phyloP scores from a whole-genome alignment of 1,140 invertebrate species.

The Trachymyrmex cornetzi region DNA sequence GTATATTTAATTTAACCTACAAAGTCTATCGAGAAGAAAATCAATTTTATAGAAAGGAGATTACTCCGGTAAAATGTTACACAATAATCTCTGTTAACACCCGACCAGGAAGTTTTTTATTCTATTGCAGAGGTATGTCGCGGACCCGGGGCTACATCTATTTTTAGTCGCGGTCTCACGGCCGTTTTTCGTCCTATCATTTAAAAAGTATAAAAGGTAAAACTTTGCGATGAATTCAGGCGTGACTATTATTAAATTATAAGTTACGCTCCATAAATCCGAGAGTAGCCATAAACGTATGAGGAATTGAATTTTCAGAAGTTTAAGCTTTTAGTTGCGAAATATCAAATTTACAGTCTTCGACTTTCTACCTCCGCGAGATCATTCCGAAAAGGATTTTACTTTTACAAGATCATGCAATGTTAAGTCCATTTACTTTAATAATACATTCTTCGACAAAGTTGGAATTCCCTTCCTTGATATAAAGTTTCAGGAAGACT shows the following conservation, averaged over 20 bases:
- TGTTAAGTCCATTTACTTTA: background rate
- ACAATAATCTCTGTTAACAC: conserved; percentile 43
- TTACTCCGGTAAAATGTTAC: conserved; percentile 40
- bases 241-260: conserved; percentile 41
- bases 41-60: conserved; percentile 41
- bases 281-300: background rate
- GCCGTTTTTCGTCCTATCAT: background rate
- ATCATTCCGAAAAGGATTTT: conserved; percentile 19
- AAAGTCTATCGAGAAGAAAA: conserved; percentile 56
- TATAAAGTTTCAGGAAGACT: background rate
- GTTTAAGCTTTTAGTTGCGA: background rate
- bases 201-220: background rate
- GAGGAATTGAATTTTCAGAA: background rate
- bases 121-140: background rate
- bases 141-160: background rate
- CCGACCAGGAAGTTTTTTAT: conserved; percentile 13
- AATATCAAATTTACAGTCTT: conserved; percentile 1
- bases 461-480: background rate
- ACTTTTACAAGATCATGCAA: background rate
- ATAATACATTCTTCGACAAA: background rate
- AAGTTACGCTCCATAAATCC: conserved; percentile 17
- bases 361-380: background rate
- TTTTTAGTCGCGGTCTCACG: conserved; percentile 10
- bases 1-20: conserved; percentile 56
- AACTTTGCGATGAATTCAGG: conserved; percentile 37